Evolutionary conservation across 2,113 vertebrate genomes (phyloP), one percentile per base, ranked within the genome.

Genomic region (Oryzias javanicus): DNA sequence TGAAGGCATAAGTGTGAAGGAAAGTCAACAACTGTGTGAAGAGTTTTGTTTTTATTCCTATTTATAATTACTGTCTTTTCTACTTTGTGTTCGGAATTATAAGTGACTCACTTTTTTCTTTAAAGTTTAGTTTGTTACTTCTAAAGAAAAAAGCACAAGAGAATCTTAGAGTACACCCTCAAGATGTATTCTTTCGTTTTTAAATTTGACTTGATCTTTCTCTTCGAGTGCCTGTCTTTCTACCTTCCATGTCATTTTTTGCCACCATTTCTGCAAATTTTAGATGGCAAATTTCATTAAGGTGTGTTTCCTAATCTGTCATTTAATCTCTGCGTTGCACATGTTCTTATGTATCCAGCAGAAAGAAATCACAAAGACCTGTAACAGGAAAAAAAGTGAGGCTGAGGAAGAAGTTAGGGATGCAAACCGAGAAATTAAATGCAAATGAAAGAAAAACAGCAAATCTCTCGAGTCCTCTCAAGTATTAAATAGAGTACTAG

Each of bases 391-490:
- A 10, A 10, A 35, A 20, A 58, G 10, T 12, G 7, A 14, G 12
- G 49, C 14, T 54, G 20, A 4, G 2, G 18, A 17, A 49, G 42
- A 53, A 14, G 60, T 17, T 14, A 41, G 20, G 2, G 53, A 64
- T 57, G 16, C 24, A 50, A 53, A 49, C 49, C 53, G 58, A 73
- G 60, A 67, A 82, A 82, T 82, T 50, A 50, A 49, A 78, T 79
- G 74, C 67, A 87, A 82, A 86, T 89, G 42, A 86, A 80, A 86
- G 74, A 79, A 77, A 83, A 80, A 82, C 81, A 84, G 57, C 15
- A 53, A 78, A 74, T 83, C 82, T 85, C 82, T 44, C 47, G 27
- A 76, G 72, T 56, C 62, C 74, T 64, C 76, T 85, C 53, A 19
- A 80, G 75, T 81, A 78, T 85, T 86, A 85, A 81, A 69, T 66